These are phyloP conservation scores for Podarcis lilfordi DNA, from an alignment of 2,797 vertebrate genomes.

Conservation along the genomic window DNA sequence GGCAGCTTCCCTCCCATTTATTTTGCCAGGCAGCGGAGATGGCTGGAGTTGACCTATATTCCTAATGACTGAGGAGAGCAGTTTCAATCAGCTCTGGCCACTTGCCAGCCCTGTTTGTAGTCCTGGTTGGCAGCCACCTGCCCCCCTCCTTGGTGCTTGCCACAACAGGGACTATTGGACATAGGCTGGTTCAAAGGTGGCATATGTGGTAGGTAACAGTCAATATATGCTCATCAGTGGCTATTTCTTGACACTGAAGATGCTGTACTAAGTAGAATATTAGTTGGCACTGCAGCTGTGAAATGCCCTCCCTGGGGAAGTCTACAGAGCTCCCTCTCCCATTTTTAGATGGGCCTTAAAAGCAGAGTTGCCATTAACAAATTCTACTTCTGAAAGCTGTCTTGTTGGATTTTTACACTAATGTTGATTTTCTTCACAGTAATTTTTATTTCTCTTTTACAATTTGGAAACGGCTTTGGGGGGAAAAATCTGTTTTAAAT, in stretches of 20 bases:
- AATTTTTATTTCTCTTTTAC: neutral
- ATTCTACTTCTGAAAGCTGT: neutral
- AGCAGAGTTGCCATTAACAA: neutral
- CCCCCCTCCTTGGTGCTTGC: neutral
- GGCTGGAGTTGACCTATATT: slow-evolving; percentile 35
- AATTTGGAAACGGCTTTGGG: neutral
- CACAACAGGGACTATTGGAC: neutral
- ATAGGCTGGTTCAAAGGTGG: neutral
- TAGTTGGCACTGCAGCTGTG: neutral
- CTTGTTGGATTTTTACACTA: neutral
- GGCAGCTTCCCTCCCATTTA: slow-evolving; percentile 20
- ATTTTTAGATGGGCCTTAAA: neutral
- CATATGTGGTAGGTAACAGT: neutral
- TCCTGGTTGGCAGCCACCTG: neutral
- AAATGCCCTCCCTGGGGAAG: no score
- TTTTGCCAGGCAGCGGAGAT: slow-evolving; percentile 9
- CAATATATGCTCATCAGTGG: neutral
- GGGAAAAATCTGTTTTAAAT: neutral
- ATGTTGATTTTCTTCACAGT: neutral
- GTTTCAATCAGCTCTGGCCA: slow-evolving; percentile 19
- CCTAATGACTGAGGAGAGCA: slow-evolving; percentile 12
- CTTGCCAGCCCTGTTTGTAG: neutral
- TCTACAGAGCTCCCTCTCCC: neutral
- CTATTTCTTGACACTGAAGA: neutral
- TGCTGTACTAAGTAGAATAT: no score